Percentiles rank a stretch among this genome's conserved stretches.
These are phyloP conservation scores for Callyntrura sp. DNA, from an alignment of 2,888 invertebrate genomes.

Conservation along the genomic window DNA sequence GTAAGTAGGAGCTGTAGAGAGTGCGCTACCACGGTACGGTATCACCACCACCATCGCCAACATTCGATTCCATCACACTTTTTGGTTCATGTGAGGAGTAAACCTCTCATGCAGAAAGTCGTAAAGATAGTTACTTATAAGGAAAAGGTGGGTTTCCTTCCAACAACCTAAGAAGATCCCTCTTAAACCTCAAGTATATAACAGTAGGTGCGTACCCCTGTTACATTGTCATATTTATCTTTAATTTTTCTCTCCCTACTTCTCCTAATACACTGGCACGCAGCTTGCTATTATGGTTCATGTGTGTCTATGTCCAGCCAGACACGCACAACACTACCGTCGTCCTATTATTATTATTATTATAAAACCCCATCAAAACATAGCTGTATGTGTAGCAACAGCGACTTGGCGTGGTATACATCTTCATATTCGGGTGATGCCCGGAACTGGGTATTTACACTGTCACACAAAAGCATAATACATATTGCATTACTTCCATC, in stretches of 20 bases:
- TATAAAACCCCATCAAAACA: neutral
- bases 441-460: constrained; percentile 28
- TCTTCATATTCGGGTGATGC: constrained; percentile 58
- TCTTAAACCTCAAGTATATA: constrained; percentile 17
- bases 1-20: neutral
- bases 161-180: constrained; percentile 9
- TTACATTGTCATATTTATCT: constrained; percentile 21
- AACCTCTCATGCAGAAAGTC: constrained; percentile 62
- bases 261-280: neutral
- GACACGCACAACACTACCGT: neutral
- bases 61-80: constrained; percentile 64
- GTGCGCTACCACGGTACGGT: neutral
- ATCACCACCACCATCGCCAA: neutral
- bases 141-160: constrained; percentile 31
- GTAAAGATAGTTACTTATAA: constrained; percentile 38
- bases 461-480: constrained; percentile 29
- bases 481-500: constrained; percentile 40
- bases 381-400: neutral
- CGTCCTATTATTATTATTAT: too few relatives aligned
- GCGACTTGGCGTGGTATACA: neutral
- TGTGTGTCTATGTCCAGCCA: neutral
- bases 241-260: too few relatives aligned
- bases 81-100: constrained; percentile 35
- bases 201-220: neutral
- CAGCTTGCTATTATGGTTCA: neutral